These are phyloP conservation scores for Drosophila sproati DNA, from an alignment of 1,140 invertebrate species.

Conservation along the genomic window DNA sequence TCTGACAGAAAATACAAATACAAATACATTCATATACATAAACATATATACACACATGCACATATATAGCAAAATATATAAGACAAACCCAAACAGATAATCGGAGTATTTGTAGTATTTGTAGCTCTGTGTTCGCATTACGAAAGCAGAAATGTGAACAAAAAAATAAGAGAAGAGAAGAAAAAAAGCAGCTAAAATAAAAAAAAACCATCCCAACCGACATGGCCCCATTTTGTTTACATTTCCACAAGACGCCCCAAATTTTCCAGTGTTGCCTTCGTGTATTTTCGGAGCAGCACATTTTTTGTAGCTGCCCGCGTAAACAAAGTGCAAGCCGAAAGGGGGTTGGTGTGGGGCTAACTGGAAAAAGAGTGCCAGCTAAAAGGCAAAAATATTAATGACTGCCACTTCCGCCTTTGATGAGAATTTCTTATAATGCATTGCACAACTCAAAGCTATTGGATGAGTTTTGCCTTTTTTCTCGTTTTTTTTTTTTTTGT, in stretches of 20 bases:
- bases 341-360: neutral
- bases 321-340: conserved; percentile 59
- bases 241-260: conserved; percentile 53
- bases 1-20: conserved; percentile 1
- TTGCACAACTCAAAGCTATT: conserved; percentile 22
- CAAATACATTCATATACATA: conserved; percentile 28
- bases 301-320: conserved; percentile 47
- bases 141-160: conserved; percentile 1
- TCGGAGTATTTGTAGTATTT: conserved; percentile 15
- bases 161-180: conserved; percentile 10
- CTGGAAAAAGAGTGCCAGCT: neutral
- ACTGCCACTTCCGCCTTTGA: conserved; percentile 51
- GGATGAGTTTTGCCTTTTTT: conserved; percentile 1
- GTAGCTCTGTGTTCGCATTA: conserved; percentile 4
- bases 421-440: conserved; percentile 45
- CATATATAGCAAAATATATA: conserved; percentile 3
- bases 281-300: conserved; percentile 45
- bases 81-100: conserved; percentile 11
- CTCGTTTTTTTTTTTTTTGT: neutral
- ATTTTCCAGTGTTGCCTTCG: conserved; percentile 47
- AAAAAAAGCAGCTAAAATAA: conserved; percentile 5
- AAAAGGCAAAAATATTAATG: conserved; percentile 52
- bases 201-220: conserved; percentile 33
- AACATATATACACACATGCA: neutral
- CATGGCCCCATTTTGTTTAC: conserved; percentile 73